Evolutionary conservation across 2,113 vertebrate species (phyloP), one percentile per base, ranked within the genome.

Genomic region (Cyphomyrus discorhynchus): DNA sequence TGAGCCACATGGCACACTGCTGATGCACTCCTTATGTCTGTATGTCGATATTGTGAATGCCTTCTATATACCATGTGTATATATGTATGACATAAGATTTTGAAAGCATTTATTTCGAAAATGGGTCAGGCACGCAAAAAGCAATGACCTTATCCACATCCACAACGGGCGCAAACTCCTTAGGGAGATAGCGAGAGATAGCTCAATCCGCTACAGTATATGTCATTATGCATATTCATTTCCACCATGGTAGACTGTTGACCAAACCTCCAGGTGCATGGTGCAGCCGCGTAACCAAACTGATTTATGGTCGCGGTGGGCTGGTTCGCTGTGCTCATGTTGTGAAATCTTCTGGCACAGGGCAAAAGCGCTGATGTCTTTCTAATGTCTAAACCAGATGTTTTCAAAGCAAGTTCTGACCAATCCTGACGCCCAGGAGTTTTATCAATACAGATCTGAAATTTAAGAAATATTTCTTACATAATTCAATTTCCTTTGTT

Each of bases 351-450:
- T 84, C 82, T 85, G 82, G 46, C 82, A 47, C 46, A 46, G 45
- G 82, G 45, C 39, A 11, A 46, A 85, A 11, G 82, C 46, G 19
- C 82, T 21, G 82, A 49, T 49, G 42, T 49, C 3, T n/a, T 85
- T 24, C 42, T 85, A 85, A 85, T 85, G 82, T 24, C 45, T 49
- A 21, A 49, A 85, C 82, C 82, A 85, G 46, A 85, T 85, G 82
- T 49, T 45, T 11, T n/a, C 46, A 85, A 85, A 6, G 24, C 82
- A 46, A 85, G 45, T 49, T 45, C 46, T 47, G 24, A 11, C 3
- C 42, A 85, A 27, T 2, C 9, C 46, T 47, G 39, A 84, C 3
- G 21, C 45, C 17, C 42, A 85, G 21, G 80, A 45, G 9, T 49
- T 84, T 13, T 85, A 27, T 49, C 13, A 80, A 80, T 17, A 7